Conservation (phyloP, 2,797 vertebrate genomes). For the Enteromius mattozi region DNA sequence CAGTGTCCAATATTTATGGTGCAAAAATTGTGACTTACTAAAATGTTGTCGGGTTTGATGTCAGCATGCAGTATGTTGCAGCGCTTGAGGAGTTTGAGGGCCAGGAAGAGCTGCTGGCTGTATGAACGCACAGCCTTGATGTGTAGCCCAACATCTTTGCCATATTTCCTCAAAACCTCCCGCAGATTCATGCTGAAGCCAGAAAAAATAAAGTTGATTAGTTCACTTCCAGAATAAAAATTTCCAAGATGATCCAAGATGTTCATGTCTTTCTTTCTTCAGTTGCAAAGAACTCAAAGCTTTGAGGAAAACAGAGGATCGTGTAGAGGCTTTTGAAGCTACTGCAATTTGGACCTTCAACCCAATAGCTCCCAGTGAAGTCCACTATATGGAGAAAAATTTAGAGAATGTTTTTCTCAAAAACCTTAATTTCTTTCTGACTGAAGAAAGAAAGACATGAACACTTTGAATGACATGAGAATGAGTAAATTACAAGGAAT, state of each 20-base stretch:
- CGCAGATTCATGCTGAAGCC: slow-evolving; percentile 92
- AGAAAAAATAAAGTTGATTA: neutral
- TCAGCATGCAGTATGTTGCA: slow-evolving; percentile 98
- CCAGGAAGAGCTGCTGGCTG: slow-evolving; percentile 97
- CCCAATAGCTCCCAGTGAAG: too few relatives aligned
- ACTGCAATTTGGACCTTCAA: too few relatives aligned
- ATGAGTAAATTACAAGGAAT: neutral
- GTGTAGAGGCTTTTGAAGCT: neutral
- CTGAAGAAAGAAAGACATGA: neutral
- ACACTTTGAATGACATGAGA: neutral
- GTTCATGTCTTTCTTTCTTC: neutral
- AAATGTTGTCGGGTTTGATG: slow-evolving; percentile 98
- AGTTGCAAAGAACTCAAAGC: neutral
- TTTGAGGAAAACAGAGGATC: neutral
- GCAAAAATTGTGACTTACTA: slow-evolving; percentile 78
- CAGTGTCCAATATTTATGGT: neutral
- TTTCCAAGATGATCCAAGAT: neutral
- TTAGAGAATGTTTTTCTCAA: neutral
- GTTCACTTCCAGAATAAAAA: neutral
- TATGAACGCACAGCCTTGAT: slow-evolving; percentile 98
- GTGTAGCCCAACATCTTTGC: slow-evolving; percentile 97
- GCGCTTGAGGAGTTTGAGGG: slow-evolving; percentile 95
- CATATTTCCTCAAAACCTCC: slow-evolving; percentile 97
- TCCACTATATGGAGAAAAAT: too few relatives aligned
- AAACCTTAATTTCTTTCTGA: neutral